Conservation (phyloP, 2,113 vertebrate genomes). For the Vanacampus margaritifer region DNA sequence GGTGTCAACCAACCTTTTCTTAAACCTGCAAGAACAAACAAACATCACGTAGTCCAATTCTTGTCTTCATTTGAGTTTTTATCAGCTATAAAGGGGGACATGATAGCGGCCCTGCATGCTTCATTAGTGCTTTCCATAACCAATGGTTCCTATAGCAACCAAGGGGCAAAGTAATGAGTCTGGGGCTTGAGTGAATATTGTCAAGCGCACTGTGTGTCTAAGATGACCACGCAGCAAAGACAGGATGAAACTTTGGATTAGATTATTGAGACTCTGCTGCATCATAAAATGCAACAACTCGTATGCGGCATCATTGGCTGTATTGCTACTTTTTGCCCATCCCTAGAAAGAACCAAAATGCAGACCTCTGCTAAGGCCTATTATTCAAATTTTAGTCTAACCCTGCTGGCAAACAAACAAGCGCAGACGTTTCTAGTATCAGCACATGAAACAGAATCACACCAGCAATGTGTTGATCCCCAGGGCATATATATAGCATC, state of each 20-base stretch:
- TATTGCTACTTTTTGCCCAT: too few relatives aligned
- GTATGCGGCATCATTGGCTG: too few relatives aligned
- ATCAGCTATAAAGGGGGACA: neutral
- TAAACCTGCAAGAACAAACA: slow-evolving; percentile 7
- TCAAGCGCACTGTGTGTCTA: slow-evolving; percentile 26
- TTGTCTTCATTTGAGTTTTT: slow-evolving; percentile 10
- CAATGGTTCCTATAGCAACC: slow-evolving; percentile 68
- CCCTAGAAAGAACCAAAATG: neutral
- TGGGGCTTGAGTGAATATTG: slow-evolving; percentile 51
- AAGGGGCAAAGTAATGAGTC: slow-evolving; percentile 35
- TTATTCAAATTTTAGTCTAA: neutral
- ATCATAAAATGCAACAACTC: too few relatives aligned
- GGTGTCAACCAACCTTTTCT: neutral
- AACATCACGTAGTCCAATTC: neutral
- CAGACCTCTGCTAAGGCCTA: neutral
- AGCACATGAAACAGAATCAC: neutral
- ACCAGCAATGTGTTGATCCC: neutral
- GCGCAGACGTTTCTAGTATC: neutral
- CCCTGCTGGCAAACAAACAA: neutral
- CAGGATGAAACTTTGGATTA: neutral
- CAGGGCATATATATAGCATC: neutral
- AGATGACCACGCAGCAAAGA: neutral
- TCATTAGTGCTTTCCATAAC: slow-evolving; percentile 51
- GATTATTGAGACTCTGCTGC: neutral
- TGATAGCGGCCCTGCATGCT: neutral